Conservation (phyloP, 2,113 vertebrate genomes). For the Sander vitreus region DNA sequence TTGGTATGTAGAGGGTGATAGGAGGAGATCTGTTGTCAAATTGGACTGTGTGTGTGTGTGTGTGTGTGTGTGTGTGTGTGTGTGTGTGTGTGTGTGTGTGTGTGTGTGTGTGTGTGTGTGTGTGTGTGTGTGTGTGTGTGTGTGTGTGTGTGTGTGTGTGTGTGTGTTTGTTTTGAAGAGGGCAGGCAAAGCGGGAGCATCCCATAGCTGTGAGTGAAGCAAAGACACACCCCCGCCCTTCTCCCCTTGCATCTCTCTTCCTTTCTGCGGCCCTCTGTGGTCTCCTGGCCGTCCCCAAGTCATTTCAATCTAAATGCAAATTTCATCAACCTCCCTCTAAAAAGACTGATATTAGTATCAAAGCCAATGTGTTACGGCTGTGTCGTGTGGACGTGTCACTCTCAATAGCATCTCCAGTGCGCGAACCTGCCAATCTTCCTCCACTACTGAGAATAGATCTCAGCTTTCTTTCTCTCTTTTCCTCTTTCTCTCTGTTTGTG, state of each 20-base stretch:
- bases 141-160: neutral
- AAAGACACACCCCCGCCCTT: conserved; percentile 25
- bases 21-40: neutral
- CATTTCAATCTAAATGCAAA: conserved; percentile 86
- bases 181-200: conserved; percentile 29
- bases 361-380: conserved; percentile 72
- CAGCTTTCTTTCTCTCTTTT: conserved; percentile 30
- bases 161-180: conserved; percentile 19
- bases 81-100: too few relatives aligned
- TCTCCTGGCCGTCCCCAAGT: conserved; percentile 76
- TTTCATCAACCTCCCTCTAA: conserved; percentile 80
- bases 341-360: conserved; percentile 83
- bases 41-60: neutral
- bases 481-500: conserved; percentile 15
- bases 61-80: too few relatives aligned
- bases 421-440: conserved; percentile 65
- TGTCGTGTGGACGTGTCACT: conserved; percentile 64
- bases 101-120: too few relatives aligned
- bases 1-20: neutral
- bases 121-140: too few relatives aligned
- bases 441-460: conserved; percentile 53
- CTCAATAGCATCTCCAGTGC: conserved; percentile 59
- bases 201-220: conserved; percentile 39
- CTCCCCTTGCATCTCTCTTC: conserved; percentile 36
- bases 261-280: conserved; percentile 69